phyloP scores from a whole-genome alignment of 2,797 vertebrate species.

The Anableps anableps region DNA sequence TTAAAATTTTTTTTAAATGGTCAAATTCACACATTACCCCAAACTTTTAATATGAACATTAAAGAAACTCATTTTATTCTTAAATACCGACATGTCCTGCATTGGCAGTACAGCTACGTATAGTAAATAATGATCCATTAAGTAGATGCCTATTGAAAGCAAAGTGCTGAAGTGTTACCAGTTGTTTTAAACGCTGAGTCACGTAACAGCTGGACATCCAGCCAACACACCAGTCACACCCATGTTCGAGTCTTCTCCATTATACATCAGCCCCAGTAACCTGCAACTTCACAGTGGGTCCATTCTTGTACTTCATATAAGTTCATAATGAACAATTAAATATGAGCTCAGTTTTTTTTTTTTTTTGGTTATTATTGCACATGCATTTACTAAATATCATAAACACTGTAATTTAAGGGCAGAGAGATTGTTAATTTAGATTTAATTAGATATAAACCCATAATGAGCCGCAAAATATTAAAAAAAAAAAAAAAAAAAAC shows the following conservation, averaged over 20 bases:
- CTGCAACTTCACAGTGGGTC: background rate
- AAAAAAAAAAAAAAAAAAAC: too few species aligned
- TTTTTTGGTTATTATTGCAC: background rate
- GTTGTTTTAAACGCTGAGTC: background rate
- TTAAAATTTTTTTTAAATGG: too few species aligned
- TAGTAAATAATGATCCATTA: too few species aligned
- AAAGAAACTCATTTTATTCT: too few species aligned
- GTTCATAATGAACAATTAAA: background rate
- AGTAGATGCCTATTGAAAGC: too few species aligned
- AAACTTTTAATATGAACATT: too few species aligned
- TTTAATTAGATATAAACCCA: background rate
- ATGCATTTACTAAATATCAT: too few species aligned
- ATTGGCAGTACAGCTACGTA: too few species aligned
- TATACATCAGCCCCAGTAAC: background rate
- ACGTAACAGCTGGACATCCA: background rate
- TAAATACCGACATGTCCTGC: too few species aligned
- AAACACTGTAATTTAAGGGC: background rate
- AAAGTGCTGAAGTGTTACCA: too few species aligned
- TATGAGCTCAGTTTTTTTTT: background rate
- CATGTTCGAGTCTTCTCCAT: background rate
- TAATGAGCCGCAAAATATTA: background rate
- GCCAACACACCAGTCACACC: background rate
- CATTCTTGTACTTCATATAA: background rate
- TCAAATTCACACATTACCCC: too few species aligned
- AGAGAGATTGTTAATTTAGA: too few species aligned